Evolutionary conservation across 2,113 vertebrate genomes (phyloP).

Genomic region (Sakesphorus luctuosus): DNA sequence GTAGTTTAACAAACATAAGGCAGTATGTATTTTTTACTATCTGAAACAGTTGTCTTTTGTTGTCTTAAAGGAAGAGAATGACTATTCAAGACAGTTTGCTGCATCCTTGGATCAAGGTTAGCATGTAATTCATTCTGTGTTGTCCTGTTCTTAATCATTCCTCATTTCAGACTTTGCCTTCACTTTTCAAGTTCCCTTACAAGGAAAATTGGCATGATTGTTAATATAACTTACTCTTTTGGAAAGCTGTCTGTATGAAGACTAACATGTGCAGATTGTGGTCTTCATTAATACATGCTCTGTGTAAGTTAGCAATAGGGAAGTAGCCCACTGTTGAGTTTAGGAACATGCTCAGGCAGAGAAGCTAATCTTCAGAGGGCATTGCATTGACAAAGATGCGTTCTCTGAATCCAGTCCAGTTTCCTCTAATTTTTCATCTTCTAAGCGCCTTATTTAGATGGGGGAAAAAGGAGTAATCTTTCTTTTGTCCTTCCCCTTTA

Average conservation of each 20-base stretch:
- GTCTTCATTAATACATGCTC: not conserved
- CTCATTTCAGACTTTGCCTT: not conserved
- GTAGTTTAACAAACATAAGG: not conserved
- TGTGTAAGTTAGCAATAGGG: not conserved
- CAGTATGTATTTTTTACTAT: not conserved
- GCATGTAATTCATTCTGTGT: not conserved
- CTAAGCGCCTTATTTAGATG: not conserved
- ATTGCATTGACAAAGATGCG: not conserved
- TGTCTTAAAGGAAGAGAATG: constrained; percentile 90
- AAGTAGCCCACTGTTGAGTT: not conserved
- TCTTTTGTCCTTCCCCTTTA: not conserved
- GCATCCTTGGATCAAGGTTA: constrained; percentile 98
- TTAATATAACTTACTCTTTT: not conserved
- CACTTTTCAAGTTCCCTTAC: not conserved
- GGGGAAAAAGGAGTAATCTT: not conserved
- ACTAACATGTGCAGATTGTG: not conserved
- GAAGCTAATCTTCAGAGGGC: not conserved
- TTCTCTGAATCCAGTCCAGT: not conserved
- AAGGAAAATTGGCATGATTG: not conserved
- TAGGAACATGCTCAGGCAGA: not conserved
- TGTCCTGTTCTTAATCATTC: not conserved
- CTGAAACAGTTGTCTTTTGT: not conserved
- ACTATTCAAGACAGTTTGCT: constrained; percentile 94
- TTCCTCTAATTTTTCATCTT: not conserved
- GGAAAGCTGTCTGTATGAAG: not conserved